A percentile compares a stretch with the other conserved stretches of the same genome.
Evolutionary conservation across 2,888 invertebrate genomes (phyloP).

Genomic region (Hylaea fasciaria): DNA sequence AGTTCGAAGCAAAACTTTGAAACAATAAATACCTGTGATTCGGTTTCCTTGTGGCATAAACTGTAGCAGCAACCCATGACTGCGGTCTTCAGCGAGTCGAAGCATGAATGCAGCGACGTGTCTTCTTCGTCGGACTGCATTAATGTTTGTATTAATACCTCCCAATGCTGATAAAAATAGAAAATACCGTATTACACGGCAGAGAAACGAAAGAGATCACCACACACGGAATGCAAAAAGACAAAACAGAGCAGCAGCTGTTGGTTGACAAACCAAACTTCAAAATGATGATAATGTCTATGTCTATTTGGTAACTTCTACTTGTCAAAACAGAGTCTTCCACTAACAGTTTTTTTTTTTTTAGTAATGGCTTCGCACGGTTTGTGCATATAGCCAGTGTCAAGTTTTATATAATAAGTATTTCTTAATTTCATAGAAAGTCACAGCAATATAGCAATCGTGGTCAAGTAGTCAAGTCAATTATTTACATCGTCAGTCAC

Average conservation of each 20-base stretch:
- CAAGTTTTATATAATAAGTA: no score
- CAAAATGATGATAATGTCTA: background rate
- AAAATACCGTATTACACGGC: slow-evolving; percentile 66
- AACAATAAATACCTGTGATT: slow-evolving; percentile 85
- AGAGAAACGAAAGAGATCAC: slow-evolving; percentile 37
- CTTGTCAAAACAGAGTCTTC: no score
- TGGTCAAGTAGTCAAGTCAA: no score
- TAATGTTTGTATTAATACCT: slow-evolving; percentile 70
- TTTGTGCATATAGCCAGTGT: no score
- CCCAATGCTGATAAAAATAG: slow-evolving; percentile 74
- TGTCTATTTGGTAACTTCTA: no score
- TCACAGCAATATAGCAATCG: no score
- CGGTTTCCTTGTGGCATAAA: slow-evolving; percentile 88
- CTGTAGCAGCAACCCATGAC: slow-evolving; percentile 90
- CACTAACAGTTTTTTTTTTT: no score
- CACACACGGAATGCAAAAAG: slow-evolving; percentile 25
- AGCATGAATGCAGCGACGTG: slow-evolving; percentile 79
- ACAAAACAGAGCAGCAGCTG: slow-evolving; percentile 18
- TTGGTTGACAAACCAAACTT: background rate
- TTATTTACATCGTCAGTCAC: no score
- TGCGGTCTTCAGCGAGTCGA: slow-evolving; percentile 76
- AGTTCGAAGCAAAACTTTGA: slow-evolving; percentile 23
- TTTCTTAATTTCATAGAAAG: no score
- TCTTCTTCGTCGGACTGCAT: slow-evolving; percentile 81
- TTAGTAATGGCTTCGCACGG: no score